Percentiles rank a stretch among this genome's conserved stretches.
phyloP scores from a whole-genome alignment of 2,888 invertebrate species.

The Ophion ventricosus region DNA sequence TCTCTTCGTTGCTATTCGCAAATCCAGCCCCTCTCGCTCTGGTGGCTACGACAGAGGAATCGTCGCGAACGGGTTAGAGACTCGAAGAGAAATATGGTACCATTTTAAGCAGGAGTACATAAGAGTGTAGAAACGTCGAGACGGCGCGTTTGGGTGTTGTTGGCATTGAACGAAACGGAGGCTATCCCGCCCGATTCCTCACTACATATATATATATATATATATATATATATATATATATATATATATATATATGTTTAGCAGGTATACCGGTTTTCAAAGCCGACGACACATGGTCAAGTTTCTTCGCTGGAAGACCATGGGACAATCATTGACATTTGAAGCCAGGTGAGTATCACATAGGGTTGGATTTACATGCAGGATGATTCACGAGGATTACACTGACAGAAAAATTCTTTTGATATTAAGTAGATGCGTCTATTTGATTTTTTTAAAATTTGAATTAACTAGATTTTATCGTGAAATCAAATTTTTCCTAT shows the following conservation, averaged over 20 bases:
- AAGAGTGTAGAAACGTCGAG: conserved; percentile 60
- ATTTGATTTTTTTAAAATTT: no score
- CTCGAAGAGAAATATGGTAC: conserved; percentile 77
- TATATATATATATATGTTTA: no score
- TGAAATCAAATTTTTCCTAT: no score
- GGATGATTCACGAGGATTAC: no score
- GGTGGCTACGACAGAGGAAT: conserved; percentile 45
- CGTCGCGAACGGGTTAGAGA: conserved; percentile 74
- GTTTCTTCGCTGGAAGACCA: background rate
- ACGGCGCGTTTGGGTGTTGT: conserved; percentile 29
- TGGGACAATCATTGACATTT: background rate
- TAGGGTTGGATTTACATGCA: no score
- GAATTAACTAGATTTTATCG: no score
- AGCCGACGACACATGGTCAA: background rate
- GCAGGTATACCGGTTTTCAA: background rate
- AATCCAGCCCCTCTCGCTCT: conserved; percentile 31
- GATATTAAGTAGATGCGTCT: no score
- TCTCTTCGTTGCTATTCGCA: conserved; percentile 53
- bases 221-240: no score
- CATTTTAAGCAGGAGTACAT: conserved; percentile 72
- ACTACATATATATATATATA: no score
- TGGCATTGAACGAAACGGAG: background rate
- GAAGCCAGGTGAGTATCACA: no score
- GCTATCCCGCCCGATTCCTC: no score
- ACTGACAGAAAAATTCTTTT: no score